Percentiles rank a stretch among this genome's conserved stretches.
Evolutionary conservation across 2,797 vertebrate genomes (phyloP).

Genomic region (Girardinus metallicus): DNA sequence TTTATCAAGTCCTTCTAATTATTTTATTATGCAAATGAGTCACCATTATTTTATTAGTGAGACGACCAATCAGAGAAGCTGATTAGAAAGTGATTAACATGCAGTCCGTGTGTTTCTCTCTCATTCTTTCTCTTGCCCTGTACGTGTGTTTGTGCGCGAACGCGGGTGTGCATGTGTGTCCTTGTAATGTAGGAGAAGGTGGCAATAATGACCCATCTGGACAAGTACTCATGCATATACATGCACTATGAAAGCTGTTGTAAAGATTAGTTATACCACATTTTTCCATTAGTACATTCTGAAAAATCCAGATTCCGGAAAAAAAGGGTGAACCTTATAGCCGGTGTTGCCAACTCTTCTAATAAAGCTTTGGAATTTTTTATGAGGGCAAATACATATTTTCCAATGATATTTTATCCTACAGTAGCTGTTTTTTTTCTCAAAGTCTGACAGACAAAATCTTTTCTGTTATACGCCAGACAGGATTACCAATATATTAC

Average conservation of each 20-base stretch:
- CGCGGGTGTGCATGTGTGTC: constrained; percentile 57
- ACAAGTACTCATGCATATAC: constrained; percentile 53
- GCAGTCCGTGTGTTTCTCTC: constrained; percentile 65
- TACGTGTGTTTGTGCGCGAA: constrained; percentile 2
- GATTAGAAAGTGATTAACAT: constrained; percentile 86
- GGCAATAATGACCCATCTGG: constrained; percentile 80
- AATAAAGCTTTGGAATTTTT: neutral
- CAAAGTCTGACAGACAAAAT: neutral
- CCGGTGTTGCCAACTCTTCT: neutral
- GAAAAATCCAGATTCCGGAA: neutral
- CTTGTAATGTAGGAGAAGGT: constrained; percentile 62
- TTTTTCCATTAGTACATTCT: constrained; percentile 5
- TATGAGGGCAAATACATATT: neutral
- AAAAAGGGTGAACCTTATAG: neutral
- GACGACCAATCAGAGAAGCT: constrained; percentile 81
- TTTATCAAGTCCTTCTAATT: constrained; percentile 85
- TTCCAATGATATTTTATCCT: neutral
- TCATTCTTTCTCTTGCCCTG: constrained; percentile 19
- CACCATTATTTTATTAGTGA: constrained; percentile 86
- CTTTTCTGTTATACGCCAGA: neutral
- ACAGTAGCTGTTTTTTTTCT: neutral
- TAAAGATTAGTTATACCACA: constrained; percentile 15
- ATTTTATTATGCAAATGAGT: constrained; percentile 87
- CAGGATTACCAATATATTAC: neutral
- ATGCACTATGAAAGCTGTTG: constrained; percentile 36